Percentiles rank a stretch among this genome's conserved stretches.
phyloP scores from a whole-genome alignment of 2,888 invertebrate genomes.

The Quadriops clusia region DNA sequence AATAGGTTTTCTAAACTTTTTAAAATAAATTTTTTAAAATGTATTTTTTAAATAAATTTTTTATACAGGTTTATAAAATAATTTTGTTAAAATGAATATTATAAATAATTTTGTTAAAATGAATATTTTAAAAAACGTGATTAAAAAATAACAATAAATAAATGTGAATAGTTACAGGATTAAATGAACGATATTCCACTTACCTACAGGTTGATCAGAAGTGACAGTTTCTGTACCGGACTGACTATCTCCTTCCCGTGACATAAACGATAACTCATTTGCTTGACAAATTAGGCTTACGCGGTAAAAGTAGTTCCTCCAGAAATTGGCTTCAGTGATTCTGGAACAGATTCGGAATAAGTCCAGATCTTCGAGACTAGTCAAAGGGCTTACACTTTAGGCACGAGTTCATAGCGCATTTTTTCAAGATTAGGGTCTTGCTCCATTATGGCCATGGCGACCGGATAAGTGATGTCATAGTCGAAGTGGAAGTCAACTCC shows the following conservation, averaged over 20 bases:
- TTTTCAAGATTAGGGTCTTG: slow-evolving; percentile 93
- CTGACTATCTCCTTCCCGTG: slow-evolving; percentile 33
- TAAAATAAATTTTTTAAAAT: too few species aligned
- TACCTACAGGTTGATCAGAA: slow-evolving; percentile 34
- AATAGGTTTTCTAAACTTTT: too few species aligned
- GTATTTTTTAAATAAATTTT: too few species aligned
- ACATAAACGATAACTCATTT: slow-evolving; percentile 52
- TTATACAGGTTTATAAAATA: too few species aligned
- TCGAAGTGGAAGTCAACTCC: slow-evolving; percentile 94
- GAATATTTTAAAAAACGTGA: too few species aligned
- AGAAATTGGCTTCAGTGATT: slow-evolving; percentile 95
- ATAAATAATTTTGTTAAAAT: too few species aligned
- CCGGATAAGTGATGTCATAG: slow-evolving; percentile 82
- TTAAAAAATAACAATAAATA: too few species aligned
- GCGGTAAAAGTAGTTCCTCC: slow-evolving; percentile 99
- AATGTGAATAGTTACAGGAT: too few species aligned
- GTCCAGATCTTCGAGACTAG: background rate
- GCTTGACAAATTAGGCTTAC: slow-evolving; percentile 97
- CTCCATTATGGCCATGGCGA: slow-evolving; percentile 88
- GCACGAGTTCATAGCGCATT: slow-evolving; percentile 98
- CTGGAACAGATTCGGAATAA: slow-evolving; percentile 38
- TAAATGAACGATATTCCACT: slow-evolving; percentile 14
- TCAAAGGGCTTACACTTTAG: slow-evolving; percentile 78
- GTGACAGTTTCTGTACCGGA: slow-evolving; percentile 27
- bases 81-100: too few species aligned